Percentiles rank a stretch among this genome's conserved stretches.
These are phyloP conservation scores for Philaethria dido DNA, from an alignment of 2,888 invertebrate genomes.

Conservation along the genomic window DNA sequence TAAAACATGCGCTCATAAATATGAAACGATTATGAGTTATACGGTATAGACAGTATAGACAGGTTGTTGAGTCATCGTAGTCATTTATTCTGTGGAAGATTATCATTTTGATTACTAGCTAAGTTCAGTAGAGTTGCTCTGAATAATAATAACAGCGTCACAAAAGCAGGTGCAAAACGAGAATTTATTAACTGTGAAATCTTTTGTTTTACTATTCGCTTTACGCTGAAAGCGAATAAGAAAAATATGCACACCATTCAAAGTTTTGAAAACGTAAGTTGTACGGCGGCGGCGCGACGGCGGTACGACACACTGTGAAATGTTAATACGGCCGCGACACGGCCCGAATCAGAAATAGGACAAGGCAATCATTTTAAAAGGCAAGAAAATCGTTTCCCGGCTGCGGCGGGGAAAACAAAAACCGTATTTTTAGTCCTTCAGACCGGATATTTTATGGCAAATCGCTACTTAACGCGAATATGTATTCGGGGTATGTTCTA, in stretches of 20 bases:
- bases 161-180: background rate
- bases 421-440: conserved; percentile 10
- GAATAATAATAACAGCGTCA: background rate
- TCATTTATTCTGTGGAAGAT: background rate
- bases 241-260: conserved; percentile 25
- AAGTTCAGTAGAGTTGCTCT: background rate
- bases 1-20: conserved; percentile 41
- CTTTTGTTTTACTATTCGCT: conserved; percentile 14
- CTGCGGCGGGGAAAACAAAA: conserved; percentile 13
- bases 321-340: conserved; percentile 54
- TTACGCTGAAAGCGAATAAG: conserved; percentile 11
- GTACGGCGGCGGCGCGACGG: conserved; percentile 33
- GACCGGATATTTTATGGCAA: conserved; percentile 21
- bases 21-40: conserved; percentile 37
- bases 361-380: conserved; percentile 54
- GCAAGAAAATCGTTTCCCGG: conserved; percentile 25
- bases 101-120: background rate
- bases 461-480: conserved; percentile 12
- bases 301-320: conserved; percentile 51
- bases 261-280: conserved; percentile 23
- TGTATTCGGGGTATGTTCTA: conserved; percentile 4
- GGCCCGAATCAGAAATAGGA: conserved; percentile 54
- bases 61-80: conserved; percentile 16
- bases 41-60: too few relatives aligned
- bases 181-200: conserved; percentile 7